Conservation (phyloP, 2,797 vertebrate species). For the Agapornis canus region DNA sequence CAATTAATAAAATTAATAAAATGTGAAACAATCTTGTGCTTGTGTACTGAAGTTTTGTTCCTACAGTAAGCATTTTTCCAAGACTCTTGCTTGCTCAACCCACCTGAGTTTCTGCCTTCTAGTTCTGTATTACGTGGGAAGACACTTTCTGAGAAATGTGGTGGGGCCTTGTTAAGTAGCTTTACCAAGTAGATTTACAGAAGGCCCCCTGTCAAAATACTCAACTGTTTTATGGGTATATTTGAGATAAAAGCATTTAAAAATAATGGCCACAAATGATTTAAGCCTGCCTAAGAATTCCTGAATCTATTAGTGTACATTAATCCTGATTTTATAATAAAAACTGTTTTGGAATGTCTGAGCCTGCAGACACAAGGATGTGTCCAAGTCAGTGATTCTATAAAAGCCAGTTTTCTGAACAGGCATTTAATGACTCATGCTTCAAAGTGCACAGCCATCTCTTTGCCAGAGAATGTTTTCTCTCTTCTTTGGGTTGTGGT, state of each 20-base stretch:
- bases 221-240: neutral
- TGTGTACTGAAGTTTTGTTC: neutral
- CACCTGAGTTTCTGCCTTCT: neutral
- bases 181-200: neutral
- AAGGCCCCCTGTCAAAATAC: neutral
- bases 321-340: neutral
- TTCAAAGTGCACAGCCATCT: neutral
- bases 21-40: neutral
- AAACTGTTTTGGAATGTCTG: neutral
- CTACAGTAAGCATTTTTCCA: neutral
- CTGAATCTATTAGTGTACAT: neutral
- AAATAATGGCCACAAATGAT: neutral
- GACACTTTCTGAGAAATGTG: neutral
- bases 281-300: neutral
- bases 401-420: neutral
- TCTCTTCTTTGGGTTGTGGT: neutral
- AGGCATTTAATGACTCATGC: conserved; percentile 31
- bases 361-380: neutral
- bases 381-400: neutral
- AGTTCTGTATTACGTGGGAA: neutral
- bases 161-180: accelerated
- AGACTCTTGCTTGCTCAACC: neutral
- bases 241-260: neutral
- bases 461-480: conserved; percentile 33
- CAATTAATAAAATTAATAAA: neutral